Evolutionary conservation across 2,888 invertebrate species (phyloP), one percentile per base, ranked within the genome.

Genomic region (Sphaerophoria rueppellii): DNA sequence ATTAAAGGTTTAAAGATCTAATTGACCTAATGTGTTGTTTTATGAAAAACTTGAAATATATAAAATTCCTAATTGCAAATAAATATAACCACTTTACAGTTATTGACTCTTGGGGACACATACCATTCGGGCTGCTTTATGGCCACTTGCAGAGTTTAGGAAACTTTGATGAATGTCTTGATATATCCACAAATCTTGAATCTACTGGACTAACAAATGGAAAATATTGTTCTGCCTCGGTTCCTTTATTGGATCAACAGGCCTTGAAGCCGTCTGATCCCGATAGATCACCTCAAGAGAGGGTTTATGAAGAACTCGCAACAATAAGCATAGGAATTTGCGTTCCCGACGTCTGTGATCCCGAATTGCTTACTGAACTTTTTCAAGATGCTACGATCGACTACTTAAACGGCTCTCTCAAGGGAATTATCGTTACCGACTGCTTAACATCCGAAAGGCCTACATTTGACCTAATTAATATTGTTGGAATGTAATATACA

Each of bases 71-170:
- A 24, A 24, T 24, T 24, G 24, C 24, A 1, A 24, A 24, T 2
- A 24, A 24, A 24, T 24, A 24, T 24, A 24, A 24, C 24, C 37
- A 35, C 14, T 24, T 60, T 46, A 46, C 32, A 83, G 83, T 83
- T 43, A 9, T 83, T 7, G 83, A 83, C 32, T 55, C 83, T 0
- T 83, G 83, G 83, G 83, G 79, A 0, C 79, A 32, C 50, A 34
- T 83, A 4, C 83, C 83, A 0, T 34, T 80, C 3, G 83, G 83
- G 11, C 16, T 83, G 6, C 75, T 83, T 6, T 43, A 50, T 11
- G 79, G 74, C 1, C 70, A 76, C 46, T 58, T 80, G 6, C 55
- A 67, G 11, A 69, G 69, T 35, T 37, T 80, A 9, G 83, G 83
- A 0, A 71, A 69, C 50, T 83, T 71, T 12, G 79, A 83, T 63